Base-by-base conservation (phyloP, 2,888 invertebrate species). In the Cryptus armator region DNA sequence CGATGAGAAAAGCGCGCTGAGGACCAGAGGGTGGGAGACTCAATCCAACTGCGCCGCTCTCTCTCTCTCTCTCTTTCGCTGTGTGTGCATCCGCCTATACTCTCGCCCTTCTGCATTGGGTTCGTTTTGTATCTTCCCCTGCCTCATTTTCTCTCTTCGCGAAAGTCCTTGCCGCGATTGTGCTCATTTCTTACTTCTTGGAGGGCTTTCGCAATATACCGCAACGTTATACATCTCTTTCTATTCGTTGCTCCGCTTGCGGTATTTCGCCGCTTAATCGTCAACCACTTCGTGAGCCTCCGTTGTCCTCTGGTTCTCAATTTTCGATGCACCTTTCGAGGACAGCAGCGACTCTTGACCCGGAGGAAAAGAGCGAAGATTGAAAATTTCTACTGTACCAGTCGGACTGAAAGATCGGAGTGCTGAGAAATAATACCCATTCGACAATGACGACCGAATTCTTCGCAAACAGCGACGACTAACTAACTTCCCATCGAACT, bases 101-200 rank as follows among this genome's bases (percentile, higher is more conserved):
- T 29, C 64, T n/a, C 62, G 62, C 56, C 46, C 71, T 76, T 74
- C 62, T 74, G 32, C 59, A 62, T 80, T 48, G 62, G 70, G 71
- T 77, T 53, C 77, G 16, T 48, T 67, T 53, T 32, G 46, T 56
- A 14, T 53, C 77, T 32, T 59, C 76, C 62, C 46, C 46, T 62
- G 44, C 81, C 66, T 86, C 86, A 85, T 76, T 66, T 71, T 85
- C 79, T 68, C 76, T 85, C 75, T 53, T 53, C 68, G 67, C 62
- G 72, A 78, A 37, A 56, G 84, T 67, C 51, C 44, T 62, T 68
- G 62, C 46, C 62, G 67, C 77, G 62, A 84, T 78, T 74, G 53
- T 29, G 32, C 56, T 78, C 66, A 53, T 85, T 75, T 68, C 84
- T 78, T 37, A 9, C 51, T 64, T 46, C 53, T 14, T 44, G 16